Base-by-base conservation (phyloP, 2,888 invertebrate genomes). In the Allacma fusca region DNA sequence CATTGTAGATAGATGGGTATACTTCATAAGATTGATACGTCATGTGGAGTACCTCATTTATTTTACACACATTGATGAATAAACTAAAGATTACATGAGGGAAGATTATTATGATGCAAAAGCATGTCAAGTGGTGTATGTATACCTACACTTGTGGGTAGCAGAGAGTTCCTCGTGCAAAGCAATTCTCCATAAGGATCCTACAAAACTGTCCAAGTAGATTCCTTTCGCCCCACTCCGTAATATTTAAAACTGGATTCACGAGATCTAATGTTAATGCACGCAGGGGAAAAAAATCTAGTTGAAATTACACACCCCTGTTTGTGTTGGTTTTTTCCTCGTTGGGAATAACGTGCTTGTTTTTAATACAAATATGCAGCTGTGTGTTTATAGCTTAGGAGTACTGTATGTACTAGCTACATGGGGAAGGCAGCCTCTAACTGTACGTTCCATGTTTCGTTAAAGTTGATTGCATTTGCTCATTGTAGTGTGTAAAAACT, bases 21-120 rank as follows among this genome's bases (percentile, higher is more conserved):
- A 16, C n/a, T 50, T 50, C 50, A 50, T n/a, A 50, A 50, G 50
- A 50, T 50, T 50, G 50, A 50, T 50, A 50, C 50, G 50, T 50
- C 50, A 50, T 50, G 50, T 50, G 50, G n/a, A 50, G 50, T 50
- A 50, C 50, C 50, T 50, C 50, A 50, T 50, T 50, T 50, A 50
- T 50, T 50, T 50, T 50, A 50, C n/a, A 50, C 50, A 50, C 50
- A 50, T 50, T 50, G 50, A 50, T 50, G n/a, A 50, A 50, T 50
- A 50, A 13, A 50, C 19, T n/a, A 16, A 50, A 50, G 50, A 50
- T 50, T 50, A 50, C 50, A 50, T 19, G n/a, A 13, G 50, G n/a
- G 50, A 50, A 16, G 19, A 50, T 2, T 13, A 50, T 50, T 50
- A 50, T 50, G 50, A 50, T 50, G 50, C 9, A 16, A 50, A 50